Base-by-base conservation (phyloP, 2,888 invertebrate species). In the Hirtodrosophila duncani region DNA sequence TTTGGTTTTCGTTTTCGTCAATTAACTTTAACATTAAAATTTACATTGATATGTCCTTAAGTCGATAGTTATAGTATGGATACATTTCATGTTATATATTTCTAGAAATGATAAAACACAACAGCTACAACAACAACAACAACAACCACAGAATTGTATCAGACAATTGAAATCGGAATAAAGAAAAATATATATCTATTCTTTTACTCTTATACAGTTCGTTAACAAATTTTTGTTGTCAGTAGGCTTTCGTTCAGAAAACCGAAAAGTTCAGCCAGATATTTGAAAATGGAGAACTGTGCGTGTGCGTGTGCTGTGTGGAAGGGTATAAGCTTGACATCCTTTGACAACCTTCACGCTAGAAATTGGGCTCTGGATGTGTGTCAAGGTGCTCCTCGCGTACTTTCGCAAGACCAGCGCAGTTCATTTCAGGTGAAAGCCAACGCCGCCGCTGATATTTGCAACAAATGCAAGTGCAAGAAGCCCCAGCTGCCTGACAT, bases 71-170 rank as follows among this genome's bases (percentile, higher is more conserved):
- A 67, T 67, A n/a, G n/a, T n/a, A n/a, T 66, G 56, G 61, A 67
- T 67, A 67, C 67, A 64, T 55, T 67, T 67, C 53, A 64, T 67
- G 67, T 67, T 67, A 67, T 67, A 57, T 67, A 67, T 67, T 64
- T 67, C 67, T 67, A 67, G 49, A 49, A 52, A 44, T n/a, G n/a
- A n/a, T n/a, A n/a, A n/a, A 7, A n/a, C 5, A 29, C 29, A 29
- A 29, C 10, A 20, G 13, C 21, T 20, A 34, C n/a, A n/a, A n/a
- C n/a, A n/a, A n/a, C n/a, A n/a, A n/a, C n/a, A n/a, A n/a, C n/a
- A n/a, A 21, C 46, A 59, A 34, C 11, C 39, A 43, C 44, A 44
- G 33, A 42, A 64, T 64, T 64, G 64, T 64, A 48, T 57, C 64
- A 64, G 64, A 61, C 61, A 64, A 64, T 64, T 61, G 52, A 64